These are phyloP conservation scores for Parasteatoda lunata DNA, from an alignment of 2,888 invertebrate genomes.

Conservation along the genomic window DNA sequence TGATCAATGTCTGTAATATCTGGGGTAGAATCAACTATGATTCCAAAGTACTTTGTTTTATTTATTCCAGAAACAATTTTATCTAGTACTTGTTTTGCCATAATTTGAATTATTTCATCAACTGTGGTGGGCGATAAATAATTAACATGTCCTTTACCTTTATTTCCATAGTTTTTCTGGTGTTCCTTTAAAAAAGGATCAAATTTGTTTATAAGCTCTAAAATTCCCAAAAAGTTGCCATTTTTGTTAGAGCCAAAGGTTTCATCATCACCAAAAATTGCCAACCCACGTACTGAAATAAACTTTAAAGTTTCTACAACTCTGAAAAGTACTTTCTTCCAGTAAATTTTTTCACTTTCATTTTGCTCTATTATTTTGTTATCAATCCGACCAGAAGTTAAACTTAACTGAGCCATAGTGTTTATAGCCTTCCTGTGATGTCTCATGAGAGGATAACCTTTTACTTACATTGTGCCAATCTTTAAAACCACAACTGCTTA, in stretches of 20 bases:
- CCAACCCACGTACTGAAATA: neutral
- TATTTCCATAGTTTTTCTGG: constrained; percentile 68
- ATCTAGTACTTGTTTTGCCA: neutral
- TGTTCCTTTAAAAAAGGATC: constrained; percentile 72
- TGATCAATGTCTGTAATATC: no score
- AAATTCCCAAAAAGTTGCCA: constrained; percentile 13
- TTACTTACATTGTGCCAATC: no score
- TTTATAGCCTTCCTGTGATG: no score
- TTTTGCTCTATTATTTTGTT: neutral
- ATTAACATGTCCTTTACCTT: constrained; percentile 57
- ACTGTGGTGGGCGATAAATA: neutral
- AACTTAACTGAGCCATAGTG: no score
- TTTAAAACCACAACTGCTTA: no score
- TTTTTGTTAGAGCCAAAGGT: constrained; percentile 4
- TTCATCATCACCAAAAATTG: neutral
- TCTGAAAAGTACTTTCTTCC: neutral
- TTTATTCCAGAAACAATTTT: neutral
- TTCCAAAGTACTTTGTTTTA: neutral
- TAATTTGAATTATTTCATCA: neutral
- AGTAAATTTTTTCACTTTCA: constrained; percentile 4
- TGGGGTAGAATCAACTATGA: no score
- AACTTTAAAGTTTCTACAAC: neutral
- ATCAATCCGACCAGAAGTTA: no score
- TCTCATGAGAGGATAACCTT: no score
- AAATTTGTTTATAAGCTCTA: constrained; percentile 71